phyloP scores from a whole-genome alignment of 2,797 vertebrate species.

The Phrynocephalus vlangalii region DNA sequence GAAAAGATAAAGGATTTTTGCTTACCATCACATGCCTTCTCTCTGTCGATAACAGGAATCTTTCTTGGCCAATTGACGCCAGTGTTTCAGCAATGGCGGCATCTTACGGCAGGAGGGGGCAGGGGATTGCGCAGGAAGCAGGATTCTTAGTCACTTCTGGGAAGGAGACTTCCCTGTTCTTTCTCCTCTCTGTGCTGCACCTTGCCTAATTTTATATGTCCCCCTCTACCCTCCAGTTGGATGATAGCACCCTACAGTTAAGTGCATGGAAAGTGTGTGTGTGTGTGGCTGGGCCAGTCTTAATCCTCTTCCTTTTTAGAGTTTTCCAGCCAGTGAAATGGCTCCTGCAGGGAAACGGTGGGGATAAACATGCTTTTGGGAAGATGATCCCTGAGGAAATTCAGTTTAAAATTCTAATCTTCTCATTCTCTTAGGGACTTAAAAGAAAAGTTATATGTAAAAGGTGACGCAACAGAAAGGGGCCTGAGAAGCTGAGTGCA shows the following conservation, averaged over 20 bases:
- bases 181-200: conserved; percentile 14
- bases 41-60: neutral
- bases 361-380: neutral
- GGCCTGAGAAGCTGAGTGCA: neutral
- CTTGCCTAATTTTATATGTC: conserved; percentile 56
- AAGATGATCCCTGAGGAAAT: neutral
- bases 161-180: conserved; percentile 61
- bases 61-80: neutral
- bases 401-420: neutral
- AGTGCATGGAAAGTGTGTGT: conserved; percentile 59
- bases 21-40: neutral
- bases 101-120: neutral
- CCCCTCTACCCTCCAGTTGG: conserved; percentile 1
- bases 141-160: conserved; percentile 51
- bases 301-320: conserved; percentile 55
- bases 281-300: conserved; percentile 41
- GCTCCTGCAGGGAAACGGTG: conserved; percentile 23
- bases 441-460: neutral
- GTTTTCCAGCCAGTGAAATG: conserved; percentile 36
- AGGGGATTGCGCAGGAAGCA: neutral
- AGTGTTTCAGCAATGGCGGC: neutral
- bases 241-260: conserved; percentile 42
- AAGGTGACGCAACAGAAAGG: neutral
- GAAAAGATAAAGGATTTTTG: conserved; percentile 39
- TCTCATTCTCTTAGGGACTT: neutral